A percentile compares a stretch with the other conserved stretches of the same genome.
phyloP scores from a whole-genome alignment of 1,140 invertebrate species.

The Drosophila athabasca region DNA sequence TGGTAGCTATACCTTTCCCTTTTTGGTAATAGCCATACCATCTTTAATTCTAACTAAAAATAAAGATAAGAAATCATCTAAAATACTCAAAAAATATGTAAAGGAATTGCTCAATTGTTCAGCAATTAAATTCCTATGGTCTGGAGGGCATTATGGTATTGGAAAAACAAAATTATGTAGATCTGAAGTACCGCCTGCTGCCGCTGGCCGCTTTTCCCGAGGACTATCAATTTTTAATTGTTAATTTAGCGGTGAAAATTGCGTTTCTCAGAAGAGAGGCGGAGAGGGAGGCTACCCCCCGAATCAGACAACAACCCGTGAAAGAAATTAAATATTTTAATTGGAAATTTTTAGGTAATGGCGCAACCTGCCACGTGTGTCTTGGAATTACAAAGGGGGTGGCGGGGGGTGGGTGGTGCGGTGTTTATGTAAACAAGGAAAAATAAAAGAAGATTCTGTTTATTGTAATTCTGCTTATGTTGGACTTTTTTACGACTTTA shows the following conservation, averaged over 20 bases:
- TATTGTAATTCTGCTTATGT: constrained; percentile 48
- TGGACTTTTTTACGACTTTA: constrained; percentile 74
- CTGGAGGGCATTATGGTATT: constrained; percentile 18
- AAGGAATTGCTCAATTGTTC: constrained; percentile 52
- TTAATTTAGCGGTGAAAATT: constrained; percentile 80
- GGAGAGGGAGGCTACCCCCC: constrained; percentile 4
- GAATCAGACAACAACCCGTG: constrained; percentile 71
- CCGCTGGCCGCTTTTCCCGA: constrained; percentile 27
- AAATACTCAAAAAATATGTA: constrained; percentile 44
- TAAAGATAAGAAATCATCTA: too few relatives aligned
- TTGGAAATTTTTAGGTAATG: constrained; percentile 76
- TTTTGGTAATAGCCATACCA: too few relatives aligned
- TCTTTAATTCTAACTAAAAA: too few relatives aligned
- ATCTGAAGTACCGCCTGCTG: constrained; percentile 15
- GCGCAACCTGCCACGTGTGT: constrained; percentile 50
- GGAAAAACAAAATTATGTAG: constrained; percentile 38
- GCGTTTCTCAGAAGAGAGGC: constrained; percentile 45
- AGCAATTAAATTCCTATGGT: constrained; percentile 58
- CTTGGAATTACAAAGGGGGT: not conserved
- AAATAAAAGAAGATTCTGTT: constrained; percentile 43
- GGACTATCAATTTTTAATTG: constrained; percentile 82
- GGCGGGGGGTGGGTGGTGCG: not conserved
- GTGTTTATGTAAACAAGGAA: constrained; percentile 59
- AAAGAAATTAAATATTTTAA: constrained; percentile 82
- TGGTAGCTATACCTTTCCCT: too few relatives aligned